Conservation (phyloP, 2,888 invertebrate species). For the Eledona agricola region DNA sequence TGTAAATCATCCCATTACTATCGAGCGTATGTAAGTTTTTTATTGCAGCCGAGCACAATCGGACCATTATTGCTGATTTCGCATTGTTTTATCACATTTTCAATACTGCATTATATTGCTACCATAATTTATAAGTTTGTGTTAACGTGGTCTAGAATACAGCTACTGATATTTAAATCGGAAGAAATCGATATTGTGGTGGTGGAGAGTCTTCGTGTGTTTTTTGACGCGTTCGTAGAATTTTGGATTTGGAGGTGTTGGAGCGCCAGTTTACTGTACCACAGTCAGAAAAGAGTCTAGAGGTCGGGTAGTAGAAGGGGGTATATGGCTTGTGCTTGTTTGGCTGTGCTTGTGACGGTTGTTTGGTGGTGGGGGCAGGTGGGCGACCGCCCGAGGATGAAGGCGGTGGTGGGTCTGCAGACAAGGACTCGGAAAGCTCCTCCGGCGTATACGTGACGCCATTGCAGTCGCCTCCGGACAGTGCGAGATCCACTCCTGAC, state of each 20-base stretch:
- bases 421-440: constrained; percentile 47
- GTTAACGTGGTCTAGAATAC: no score
- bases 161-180: no score
- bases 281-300: constrained; percentile 8
- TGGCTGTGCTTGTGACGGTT: constrained; percentile 60
- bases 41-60: no score
- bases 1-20: no score
- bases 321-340: constrained; percentile 58
- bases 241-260: constrained; percentile 9
- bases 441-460: constrained; percentile 49
- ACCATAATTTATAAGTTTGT: no score
- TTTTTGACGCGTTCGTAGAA: background rate
- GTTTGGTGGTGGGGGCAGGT: constrained; percentile 57
- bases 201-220: background rate
- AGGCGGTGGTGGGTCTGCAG: constrained; percentile 46
- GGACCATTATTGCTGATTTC: no score
- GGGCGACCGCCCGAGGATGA: constrained; percentile 55
- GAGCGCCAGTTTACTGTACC: constrained; percentile 33
- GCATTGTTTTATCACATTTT: no score
- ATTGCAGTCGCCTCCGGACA: constrained; percentile 47
- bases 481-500: constrained; percentile 51
- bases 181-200: no score
- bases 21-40: no score
- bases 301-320: constrained; percentile 41
- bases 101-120: no score